phyloP scores from a whole-genome alignment of 2,113 vertebrate species.

The Oreotrochilus melanogaster region DNA sequence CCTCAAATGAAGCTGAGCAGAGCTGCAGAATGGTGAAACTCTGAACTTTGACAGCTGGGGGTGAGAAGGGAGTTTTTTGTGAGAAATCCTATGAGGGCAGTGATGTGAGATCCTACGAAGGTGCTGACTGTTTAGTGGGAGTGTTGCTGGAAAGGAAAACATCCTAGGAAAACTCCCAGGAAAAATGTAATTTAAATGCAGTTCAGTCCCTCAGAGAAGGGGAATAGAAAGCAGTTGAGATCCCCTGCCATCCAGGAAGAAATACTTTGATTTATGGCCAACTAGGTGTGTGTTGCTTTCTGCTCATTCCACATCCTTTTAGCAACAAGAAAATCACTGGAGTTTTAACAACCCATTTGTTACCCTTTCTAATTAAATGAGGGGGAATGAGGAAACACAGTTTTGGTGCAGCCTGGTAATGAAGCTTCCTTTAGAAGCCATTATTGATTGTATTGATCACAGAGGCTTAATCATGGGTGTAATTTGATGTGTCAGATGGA shows the following conservation, averaged over 20 bases:
- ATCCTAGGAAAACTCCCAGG: neutral
- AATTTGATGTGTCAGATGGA: constrained; percentile 19
- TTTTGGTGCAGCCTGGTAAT: neutral
- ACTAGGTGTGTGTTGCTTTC: neutral
- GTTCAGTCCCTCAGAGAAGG: neutral
- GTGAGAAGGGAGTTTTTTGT: neutral
- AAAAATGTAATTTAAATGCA: neutral
- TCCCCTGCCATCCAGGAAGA: neutral
- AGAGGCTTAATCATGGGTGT: constrained; percentile 31
- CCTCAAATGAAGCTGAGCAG: neutral
- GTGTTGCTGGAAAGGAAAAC: neutral
- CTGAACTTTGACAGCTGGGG: neutral
- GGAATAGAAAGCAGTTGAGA: neutral
- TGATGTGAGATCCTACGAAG: rapidly evolving
- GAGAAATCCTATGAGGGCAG: neutral
- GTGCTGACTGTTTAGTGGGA: neutral
- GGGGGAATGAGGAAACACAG: neutral
- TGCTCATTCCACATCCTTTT: neutral
- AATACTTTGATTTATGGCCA: neutral
- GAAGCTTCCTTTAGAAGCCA: constrained; percentile 12
- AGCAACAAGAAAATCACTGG: neutral
- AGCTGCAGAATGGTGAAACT: neutral
- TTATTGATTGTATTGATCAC: constrained; percentile 31
- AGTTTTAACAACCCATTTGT: neutral
- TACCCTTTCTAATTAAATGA: constrained; percentile 53